Evolutionary conservation across 2,113 vertebrate genomes (phyloP).

Genomic region (Erythrolamprus reginae): DNA sequence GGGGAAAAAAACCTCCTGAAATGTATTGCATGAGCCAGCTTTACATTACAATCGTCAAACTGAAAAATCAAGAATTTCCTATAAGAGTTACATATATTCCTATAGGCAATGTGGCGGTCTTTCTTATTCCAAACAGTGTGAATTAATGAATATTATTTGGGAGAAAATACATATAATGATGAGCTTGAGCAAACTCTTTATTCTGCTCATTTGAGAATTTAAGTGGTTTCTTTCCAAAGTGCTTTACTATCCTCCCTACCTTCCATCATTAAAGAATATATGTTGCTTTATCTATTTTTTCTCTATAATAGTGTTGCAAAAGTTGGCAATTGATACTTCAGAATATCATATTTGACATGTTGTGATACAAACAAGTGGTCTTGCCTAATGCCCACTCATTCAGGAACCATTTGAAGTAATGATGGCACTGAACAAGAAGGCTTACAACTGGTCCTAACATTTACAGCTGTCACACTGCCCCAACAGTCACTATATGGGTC

Average conservation of each 20-base stretch:
- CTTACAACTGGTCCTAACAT: not conserved
- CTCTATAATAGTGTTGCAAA: not conserved
- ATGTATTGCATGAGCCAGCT: not conserved
- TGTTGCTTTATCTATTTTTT: conserved; percentile 19
- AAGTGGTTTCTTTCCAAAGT: not conserved
- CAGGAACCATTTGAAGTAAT: not conserved
- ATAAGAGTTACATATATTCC: not conserved
- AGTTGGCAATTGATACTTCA: not conserved
- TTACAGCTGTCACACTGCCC: not conserved
- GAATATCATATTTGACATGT: not conserved
- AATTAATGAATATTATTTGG: conserved; percentile 16
- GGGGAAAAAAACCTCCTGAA: not conserved
- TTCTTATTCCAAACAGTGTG: not conserved
- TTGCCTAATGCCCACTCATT: too few relatives aligned
- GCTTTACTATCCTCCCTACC: not conserved
- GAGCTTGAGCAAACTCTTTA: not conserved
- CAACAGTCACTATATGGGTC: not conserved
- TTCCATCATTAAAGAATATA: not conserved
- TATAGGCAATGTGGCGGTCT: not conserved
- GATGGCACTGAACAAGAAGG: not conserved
- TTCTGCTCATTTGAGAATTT: not conserved
- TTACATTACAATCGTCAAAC: not conserved
- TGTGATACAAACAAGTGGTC: too few relatives aligned
- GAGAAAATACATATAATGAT: conserved; percentile 24
- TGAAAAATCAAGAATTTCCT: not conserved